Percentiles rank a stretch among this genome's conserved stretches.
Conservation (phyloP, 2,888 invertebrate genomes). For the Spisula solida region DNA sequence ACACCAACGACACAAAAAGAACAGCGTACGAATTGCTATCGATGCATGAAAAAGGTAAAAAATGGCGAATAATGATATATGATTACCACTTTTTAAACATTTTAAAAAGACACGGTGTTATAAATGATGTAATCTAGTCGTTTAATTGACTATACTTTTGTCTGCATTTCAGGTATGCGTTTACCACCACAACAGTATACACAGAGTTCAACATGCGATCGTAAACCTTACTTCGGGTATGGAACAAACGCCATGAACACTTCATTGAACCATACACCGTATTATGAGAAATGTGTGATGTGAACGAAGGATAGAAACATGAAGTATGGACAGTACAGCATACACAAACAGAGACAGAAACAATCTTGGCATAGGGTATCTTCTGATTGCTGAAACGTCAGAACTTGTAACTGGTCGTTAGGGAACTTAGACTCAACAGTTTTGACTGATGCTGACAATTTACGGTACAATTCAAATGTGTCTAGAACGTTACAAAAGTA, state of each 20-base stretch:
- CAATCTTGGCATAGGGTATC: background rate
- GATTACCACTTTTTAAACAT: no score
- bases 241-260: conserved; percentile 77
- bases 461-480: background rate
- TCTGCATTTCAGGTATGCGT: conserved; percentile 76
- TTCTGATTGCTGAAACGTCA: background rate
- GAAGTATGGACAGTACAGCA: background rate
- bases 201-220: conserved; percentile 79
- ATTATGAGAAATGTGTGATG: conserved; percentile 83
- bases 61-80: no score
- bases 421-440: background rate
- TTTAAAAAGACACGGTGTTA: no score
- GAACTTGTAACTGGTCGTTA: background rate
- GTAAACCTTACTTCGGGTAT: conserved; percentile 80
- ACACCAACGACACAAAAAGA: no score
- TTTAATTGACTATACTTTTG: background rate
- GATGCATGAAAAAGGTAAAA: no score
- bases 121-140: background rate
- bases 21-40: no score
- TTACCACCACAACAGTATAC: conserved; percentile 72
- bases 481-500: background rate
- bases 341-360: background rate
- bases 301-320: conserved; percentile 36
- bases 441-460: background rate
- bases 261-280: conserved; percentile 78